Evolutionary conservation across 2,113 vertebrate species (phyloP), one percentile per base, ranked within the genome.

Genomic region (Dolichallabes microphthalmus): DNA sequence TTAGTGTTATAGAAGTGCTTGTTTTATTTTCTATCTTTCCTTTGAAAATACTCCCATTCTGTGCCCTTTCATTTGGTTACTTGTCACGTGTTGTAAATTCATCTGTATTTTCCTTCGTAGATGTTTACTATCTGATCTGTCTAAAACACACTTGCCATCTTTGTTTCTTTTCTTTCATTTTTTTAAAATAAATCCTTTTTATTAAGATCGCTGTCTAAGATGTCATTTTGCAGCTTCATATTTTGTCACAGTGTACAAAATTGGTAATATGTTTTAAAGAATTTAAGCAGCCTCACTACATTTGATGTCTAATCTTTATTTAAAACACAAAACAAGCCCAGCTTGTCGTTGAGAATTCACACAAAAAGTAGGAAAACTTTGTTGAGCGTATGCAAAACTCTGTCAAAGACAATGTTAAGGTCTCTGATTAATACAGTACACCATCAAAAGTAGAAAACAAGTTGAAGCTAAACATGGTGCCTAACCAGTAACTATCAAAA

Each of bases 171-270:
- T 58, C 0, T 45, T 30, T 75, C 9, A 27, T 55, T 55, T 73
- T 85, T 80, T 74, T 63, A 39, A 55, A 88, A 85, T 85, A 86
- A 88, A 88, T 71, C 32, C 50, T 81, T 88, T 86, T 81, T 88
- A 63, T 84, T 88, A 71, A 50, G 25, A n/a, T 14, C 74, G 35
- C 39, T 50, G 50, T 39, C 32, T 71, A 27, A 22, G 11, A 32
- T n/a, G 20, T 61, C 25, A 63, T 50, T 76, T 55, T 35, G 22
- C 6, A 84, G 35, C 35, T 64, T 75, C 22, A 4, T 77, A 20
- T 20, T 52, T 71, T 32, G 2, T 66, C 22, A 35, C 35, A 68
- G 11, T 55, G 4, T 76, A 27, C 15, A 45, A 27, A 11, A 77
- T 27, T 32, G 12, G 19, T 9, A 9, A 0, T 2, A 0, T 74